phyloP scores from a whole-genome alignment of 2,888 invertebrate genomes.

The Sympetrum striolatum region DNA sequence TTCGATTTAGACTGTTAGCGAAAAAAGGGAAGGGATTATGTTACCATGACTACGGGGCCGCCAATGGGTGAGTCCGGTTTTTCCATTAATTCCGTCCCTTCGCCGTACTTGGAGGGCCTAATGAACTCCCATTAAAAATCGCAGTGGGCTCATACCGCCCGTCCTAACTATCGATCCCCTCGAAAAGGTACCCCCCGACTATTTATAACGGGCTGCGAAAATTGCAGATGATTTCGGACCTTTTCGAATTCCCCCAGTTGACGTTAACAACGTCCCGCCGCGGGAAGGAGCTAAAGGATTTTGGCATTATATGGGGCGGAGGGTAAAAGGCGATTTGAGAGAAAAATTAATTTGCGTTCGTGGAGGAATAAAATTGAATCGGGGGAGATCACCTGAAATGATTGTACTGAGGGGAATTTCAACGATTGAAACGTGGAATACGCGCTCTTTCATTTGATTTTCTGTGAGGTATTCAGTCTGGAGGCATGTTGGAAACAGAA shows the following conservation, averaged over 20 bases:
- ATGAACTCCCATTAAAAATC: conserved; percentile 19
- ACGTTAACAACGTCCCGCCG: too few species aligned
- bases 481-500: too few species aligned
- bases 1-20: not conserved
- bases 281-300: too few species aligned
- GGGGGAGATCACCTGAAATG: too few species aligned
- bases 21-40: conserved; percentile 1
- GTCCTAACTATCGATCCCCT: not conserved
- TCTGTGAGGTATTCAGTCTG: too few species aligned
- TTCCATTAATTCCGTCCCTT: not conserved
- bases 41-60: not conserved
- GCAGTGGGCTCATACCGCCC: not conserved
- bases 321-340: too few species aligned
- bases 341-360: too few species aligned
- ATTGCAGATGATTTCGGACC: not conserved
- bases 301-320: too few species aligned
- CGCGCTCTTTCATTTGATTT: too few species aligned
- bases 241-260: not conserved
- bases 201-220: not conserved
- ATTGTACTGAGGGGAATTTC: too few species aligned
- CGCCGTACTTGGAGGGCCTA: not conserved
- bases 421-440: too few species aligned
- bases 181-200: not conserved
- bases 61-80: not conserved
- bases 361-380: too few species aligned